Base-by-base conservation (phyloP, 1,140 invertebrate species). In the Drosophila bocki region DNA sequence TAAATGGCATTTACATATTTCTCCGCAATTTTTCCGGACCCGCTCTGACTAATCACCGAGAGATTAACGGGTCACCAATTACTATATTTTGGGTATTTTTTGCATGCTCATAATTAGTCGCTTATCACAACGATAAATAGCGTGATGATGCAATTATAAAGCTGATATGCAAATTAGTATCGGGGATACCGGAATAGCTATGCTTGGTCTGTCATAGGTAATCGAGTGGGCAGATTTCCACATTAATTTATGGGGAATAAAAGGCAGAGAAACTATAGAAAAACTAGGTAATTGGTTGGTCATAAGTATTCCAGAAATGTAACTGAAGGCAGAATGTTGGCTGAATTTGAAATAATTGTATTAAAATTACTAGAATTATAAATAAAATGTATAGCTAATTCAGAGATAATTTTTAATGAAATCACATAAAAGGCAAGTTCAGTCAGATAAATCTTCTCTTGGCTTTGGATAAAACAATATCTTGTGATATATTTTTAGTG, bases 1-100 rank as follows among this genome's bases (percentile, higher is more conserved):
- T 82, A 82, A 86, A 80, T 71, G 67, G 67, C 50, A 65, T 72
- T 85, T 33, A 82, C 63, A 65, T 74, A 53, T 74, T 63, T 64
- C 44, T 32, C 7, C 7, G 37, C 33, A 17, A 53, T 59, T 71
- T 80, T 57, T 45, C 22, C 15, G 29, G 19, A 54, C 11, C 41
- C 15, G 35, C 22, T n/a, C 29, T 67, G 63, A 48, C 37, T 47
- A 72, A 69, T 59, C 48, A 68, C 13, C 1, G 44, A 41, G 9
- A 77, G 58, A 42, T 45, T 50, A 48, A n/a, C 15, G n/a, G 13
- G 2, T 22, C 42, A 17, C 39, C 53, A 54, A 62, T 80, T 35
- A 48, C 47, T 48, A 48, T 48, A 50, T 42, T 19, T 19, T 32
- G 35, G 39, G 22, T 15, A 32, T 22, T 48, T 57, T 75, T 50